Percentiles rank a stretch among this genome's conserved stretches.
phyloP scores from a whole-genome alignment of 2,888 invertebrate species.

The Eurytoma adleriae region DNA sequence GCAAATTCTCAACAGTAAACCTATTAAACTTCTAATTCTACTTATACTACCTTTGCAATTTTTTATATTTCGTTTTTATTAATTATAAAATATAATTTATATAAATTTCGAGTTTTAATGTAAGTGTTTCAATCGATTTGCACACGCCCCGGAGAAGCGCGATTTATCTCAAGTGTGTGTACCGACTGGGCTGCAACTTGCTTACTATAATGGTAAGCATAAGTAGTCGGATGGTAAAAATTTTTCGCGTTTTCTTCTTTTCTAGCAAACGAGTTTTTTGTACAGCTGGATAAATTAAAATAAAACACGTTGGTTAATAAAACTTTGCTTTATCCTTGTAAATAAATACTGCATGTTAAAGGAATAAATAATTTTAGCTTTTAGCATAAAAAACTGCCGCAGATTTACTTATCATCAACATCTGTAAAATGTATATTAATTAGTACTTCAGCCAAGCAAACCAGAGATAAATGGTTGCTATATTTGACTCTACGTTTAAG shows the following conservation, averaged over 20 bases:
- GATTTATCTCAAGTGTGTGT: neutral
- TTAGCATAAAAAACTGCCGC: too few relatives aligned
- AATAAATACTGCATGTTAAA: neutral
- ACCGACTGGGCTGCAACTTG: conserved; percentile 19
- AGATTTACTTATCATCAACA: too few relatives aligned
- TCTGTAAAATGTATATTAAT: too few relatives aligned
- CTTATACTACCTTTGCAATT: too few relatives aligned
- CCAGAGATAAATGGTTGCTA: too few relatives aligned
- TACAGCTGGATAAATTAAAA: too few relatives aligned
- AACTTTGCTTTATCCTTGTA: neutral
- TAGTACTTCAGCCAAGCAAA: too few relatives aligned
- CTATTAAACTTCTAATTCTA: too few relatives aligned
- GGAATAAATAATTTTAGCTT: too few relatives aligned
- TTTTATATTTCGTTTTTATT: too few relatives aligned
- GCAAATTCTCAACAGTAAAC: too few relatives aligned
- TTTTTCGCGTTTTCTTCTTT: conserved; percentile 19
- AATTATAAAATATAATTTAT: neutral
- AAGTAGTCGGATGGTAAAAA: conserved; percentile 38
- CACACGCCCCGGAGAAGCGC: neutral
- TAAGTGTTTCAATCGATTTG: conserved; percentile 1
- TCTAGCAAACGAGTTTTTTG: conserved; percentile 30
- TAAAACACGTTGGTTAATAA: conserved; percentile 3
- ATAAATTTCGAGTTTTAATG: neutral
- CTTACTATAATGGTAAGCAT: neutral
- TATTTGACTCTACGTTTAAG: too few relatives aligned